Evolutionary conservation across 2,797 vertebrate genomes (phyloP), one percentile per base, ranked within the genome.

Genomic region (Eutrigla gurnardus): DNA sequence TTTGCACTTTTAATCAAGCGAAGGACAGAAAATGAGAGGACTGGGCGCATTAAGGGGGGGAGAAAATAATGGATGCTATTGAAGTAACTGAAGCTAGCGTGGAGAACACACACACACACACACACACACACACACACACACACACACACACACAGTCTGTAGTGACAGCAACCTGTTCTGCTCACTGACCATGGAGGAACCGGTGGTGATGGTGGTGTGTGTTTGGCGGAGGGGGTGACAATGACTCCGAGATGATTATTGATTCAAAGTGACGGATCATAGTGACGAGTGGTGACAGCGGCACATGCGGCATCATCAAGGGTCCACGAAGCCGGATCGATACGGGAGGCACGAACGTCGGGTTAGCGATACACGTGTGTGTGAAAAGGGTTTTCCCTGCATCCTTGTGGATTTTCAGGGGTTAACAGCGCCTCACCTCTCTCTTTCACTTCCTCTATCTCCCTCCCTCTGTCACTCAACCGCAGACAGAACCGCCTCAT

Each of bases 11-110:
- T 74, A 89, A 89, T 89, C 78, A 89, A 66, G 80, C 43, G 40
- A 64, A 59, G 78, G 78, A 65, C 66, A 75, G 71, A 66, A 25
- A 80, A 80, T 66, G 54, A 77, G 71, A 60, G 61, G 67, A 33
- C 58, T 7, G n/a, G 55, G 64, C 25, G 36, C 69, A 81, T 71
- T 17, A 47, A 69, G 52, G 42, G 65, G 62, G 66, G 69, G 64
- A 62, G 43, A 32, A 55, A 83, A 84, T 59, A 91, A 90, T 84
- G 85, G 81, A n/a, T 39, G 39, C 70, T 76, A 88, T 88, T 91
- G 76, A 91, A 18, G 86, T 76, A 86, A 88, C 81, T 74, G 75
- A 79, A 86, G 83, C 82, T 82, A 69, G 72, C 18, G 15, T 50
- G 53, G 85, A 59, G 45, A 80, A 33, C 54, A 32, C 52, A 59